Conservation (phyloP, 2,797 vertebrate genomes). For the Amblyraja radiata region DNA sequence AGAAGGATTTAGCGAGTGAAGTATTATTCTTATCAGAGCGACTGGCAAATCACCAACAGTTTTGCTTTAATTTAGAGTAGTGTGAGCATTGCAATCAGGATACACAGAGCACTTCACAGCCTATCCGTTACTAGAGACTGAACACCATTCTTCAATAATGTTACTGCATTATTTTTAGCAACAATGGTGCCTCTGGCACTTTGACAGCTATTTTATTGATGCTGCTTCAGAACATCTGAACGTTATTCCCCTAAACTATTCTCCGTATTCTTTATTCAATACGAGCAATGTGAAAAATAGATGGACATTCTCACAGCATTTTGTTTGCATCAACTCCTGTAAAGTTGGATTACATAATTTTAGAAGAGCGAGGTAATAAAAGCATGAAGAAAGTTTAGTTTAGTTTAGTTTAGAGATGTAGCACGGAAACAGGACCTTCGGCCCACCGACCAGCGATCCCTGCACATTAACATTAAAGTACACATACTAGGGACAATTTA, state of each 20-base stretch:
- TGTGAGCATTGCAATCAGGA: background rate
- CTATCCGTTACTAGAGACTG: background rate
- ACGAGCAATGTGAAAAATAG: background rate
- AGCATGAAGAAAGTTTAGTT: background rate
- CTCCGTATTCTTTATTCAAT: background rate
- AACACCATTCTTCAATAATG: background rate
- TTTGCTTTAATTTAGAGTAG: conserved; percentile 5
- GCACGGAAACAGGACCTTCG: too few species aligned
- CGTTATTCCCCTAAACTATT: background rate
- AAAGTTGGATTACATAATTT: background rate
- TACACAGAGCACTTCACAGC: too few species aligned
- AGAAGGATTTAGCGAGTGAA: background rate
- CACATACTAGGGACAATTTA: too few species aligned
- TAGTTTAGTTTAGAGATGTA: too few species aligned
- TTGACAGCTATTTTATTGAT: background rate
- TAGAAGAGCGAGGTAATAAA: too few species aligned
- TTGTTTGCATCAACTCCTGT: background rate
- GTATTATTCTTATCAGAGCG: background rate
- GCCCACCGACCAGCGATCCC: too few species aligned
- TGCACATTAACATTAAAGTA: too few species aligned
- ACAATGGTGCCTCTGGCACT: background rate
- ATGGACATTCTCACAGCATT: background rate
- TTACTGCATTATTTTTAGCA: background rate
- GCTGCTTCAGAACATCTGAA: background rate
- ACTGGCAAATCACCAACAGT: background rate